Evolutionary conservation across 2,888 invertebrate genomes (phyloP).

Genomic region (Heliconius ismenius): DNA sequence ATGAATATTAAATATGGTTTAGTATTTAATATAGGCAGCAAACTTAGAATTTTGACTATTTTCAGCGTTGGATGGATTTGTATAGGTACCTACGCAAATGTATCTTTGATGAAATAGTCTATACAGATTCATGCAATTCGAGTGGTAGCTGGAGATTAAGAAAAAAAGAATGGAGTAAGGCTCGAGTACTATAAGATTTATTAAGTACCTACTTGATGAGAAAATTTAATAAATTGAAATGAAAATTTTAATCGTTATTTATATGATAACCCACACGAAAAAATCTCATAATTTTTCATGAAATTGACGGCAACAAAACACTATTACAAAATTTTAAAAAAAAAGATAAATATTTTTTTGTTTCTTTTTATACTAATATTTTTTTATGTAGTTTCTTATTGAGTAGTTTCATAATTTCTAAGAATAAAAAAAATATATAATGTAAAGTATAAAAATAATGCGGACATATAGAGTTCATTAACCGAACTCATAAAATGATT

Average conservation of each 20-base stretch:
- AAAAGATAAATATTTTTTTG: neutral
- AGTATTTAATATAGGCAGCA: too few relatives aligned
- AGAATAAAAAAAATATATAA: neutral
- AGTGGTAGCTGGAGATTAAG: neutral
- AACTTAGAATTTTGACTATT: too few relatives aligned
- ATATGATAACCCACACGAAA: neutral
- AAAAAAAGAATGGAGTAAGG: too few relatives aligned
- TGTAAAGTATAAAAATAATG: neutral
- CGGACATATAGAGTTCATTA: conserved; percentile 7
- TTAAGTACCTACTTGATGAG: too few relatives aligned
- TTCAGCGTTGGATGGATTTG: too few relatives aligned
- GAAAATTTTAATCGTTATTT: too few relatives aligned
- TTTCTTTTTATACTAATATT: neutral
- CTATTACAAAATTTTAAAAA: neutral
- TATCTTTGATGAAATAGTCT: neutral
- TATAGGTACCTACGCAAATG: too few relatives aligned
- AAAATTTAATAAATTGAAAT: too few relatives aligned
- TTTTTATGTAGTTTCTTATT: neutral
- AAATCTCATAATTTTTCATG: too few relatives aligned
- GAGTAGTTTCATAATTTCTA: neutral
- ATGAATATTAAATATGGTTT: neutral
- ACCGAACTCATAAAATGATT: conserved; percentile 9
- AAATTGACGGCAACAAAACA: neutral
- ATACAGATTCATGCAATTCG: neutral
- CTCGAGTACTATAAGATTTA: too few relatives aligned